Base-by-base conservation (phyloP, 1,140 invertebrate species). In the Monochamus saltuarius region DNA sequence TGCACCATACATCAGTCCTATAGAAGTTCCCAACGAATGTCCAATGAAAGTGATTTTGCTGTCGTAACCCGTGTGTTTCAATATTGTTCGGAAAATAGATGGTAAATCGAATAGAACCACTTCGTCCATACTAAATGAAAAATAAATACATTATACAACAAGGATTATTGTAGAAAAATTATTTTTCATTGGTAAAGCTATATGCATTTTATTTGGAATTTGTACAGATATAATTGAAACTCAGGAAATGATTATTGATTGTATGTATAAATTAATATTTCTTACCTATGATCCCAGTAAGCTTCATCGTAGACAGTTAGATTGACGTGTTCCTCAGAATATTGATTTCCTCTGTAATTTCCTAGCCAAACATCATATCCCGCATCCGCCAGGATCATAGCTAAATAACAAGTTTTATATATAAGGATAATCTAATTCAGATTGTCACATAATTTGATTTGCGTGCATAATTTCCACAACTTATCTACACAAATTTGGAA, bases 331-430 rank as follows among this genome's bases (percentile, higher is more conserved):
- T 73, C 73, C 43, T 77, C 77, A 1, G 84, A 84, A 66, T 87
- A 85, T 9, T 74, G 79, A 58, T 83, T 89, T 38, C 89, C 89
- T 22, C 88, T 73, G 14, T 79, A 82, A 77, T 91, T 91, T 9
- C 83, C 83, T 7, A 89, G 19, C 86, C 86, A 89, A 0, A 89
- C 87, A 74, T 89, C 87, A 60, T 83, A 87, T 0, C 83, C 82
- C 14, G 76, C 79, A 66, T 85, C 80, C 38, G 81, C 78, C n/a
- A 75, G 56, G 2, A 68, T 46, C 52, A 73, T 73, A 17, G 67
- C 72, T 75, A 16, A 36, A 19, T 14, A 49, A 51, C 19, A 29
- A 29, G 6, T n/a, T n/a, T n/a, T n/a, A 29, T 29, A 29, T 29
- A 29, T 29, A 3, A 29, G 22, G 2, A 29, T 29, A 29, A n/a